Conservation (phyloP, 2,113 vertebrate species). For the Telmatochromis sp. region DNA sequence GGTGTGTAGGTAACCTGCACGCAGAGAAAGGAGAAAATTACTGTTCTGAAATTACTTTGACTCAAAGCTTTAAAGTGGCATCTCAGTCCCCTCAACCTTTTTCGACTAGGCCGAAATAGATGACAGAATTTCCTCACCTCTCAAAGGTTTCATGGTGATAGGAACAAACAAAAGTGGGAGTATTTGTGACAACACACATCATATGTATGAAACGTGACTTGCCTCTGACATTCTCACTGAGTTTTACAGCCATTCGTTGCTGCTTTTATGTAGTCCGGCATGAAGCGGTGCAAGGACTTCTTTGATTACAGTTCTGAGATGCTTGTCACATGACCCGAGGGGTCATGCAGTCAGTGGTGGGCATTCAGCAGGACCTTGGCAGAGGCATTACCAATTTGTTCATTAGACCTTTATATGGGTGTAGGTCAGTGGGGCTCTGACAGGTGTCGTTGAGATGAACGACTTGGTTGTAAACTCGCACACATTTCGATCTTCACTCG, state of each 20-base stretch:
- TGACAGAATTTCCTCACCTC: conserved; percentile 30
- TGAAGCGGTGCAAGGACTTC: neutral
- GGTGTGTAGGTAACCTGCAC: conserved; percentile 42
- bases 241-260: neutral
- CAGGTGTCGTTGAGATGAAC: conserved; percentile 44
- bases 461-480: neutral
- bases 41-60: conserved; percentile 47
- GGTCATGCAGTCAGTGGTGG: conserved; percentile 13
- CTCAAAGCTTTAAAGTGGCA: conserved; percentile 26
- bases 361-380: neutral
- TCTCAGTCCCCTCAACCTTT: conserved; percentile 18
- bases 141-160: conserved; percentile 24
- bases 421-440: conserved; percentile 31
- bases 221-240: neutral
- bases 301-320: neutral
- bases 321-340: neutral
- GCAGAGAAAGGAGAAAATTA: conserved; percentile 40
- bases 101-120: neutral
- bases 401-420: conserved; percentile 32
- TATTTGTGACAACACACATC: conserved; percentile 19
- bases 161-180: neutral
- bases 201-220: neutral
- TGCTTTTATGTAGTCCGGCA: neutral
- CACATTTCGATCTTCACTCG: neutral
- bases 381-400: conserved; percentile 21